phyloP scores from a whole-genome alignment of 2,113 vertebrate species.

The Boleophthalmus pectinirostris region DNA sequence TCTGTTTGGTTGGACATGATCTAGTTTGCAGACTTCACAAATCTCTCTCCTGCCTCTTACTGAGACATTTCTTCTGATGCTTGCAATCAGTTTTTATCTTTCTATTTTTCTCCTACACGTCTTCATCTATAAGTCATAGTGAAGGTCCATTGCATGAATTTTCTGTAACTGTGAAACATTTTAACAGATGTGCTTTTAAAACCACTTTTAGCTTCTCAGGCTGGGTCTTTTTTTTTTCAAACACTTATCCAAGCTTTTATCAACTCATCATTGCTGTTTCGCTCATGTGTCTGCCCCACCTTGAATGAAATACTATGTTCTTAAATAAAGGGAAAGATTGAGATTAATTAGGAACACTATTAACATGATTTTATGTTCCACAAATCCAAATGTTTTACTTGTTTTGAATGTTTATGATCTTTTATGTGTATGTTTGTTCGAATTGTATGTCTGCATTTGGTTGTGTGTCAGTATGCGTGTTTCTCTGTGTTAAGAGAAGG shows the following conservation, averaged over 20 bases:
- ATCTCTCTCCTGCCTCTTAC: constrained; percentile 13
- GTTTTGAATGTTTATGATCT: constrained; percentile 51
- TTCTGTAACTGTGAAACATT: constrained; percentile 50
- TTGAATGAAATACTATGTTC: constrained; percentile 5
- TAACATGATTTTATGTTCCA: constrained; percentile 52
- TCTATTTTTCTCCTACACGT: constrained; percentile 11
- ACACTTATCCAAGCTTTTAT: constrained; percentile 14
- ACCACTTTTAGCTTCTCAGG: constrained; percentile 25
- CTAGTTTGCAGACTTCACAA: neutral
- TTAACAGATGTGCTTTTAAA: constrained; percentile 49
- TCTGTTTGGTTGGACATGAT: constrained; percentile 46
- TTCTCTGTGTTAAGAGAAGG: constrained; percentile 41
- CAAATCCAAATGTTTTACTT: constrained; percentile 17
- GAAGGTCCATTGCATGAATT: constrained; percentile 24
- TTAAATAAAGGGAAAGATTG: constrained; percentile 63
- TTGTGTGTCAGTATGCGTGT: constrained; percentile 15
- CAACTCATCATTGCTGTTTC: constrained; percentile 20
- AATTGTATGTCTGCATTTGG: constrained; percentile 34
- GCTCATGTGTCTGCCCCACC: constrained; percentile 19
- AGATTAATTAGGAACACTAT: constrained; percentile 45
- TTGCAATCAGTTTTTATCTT: neutral
- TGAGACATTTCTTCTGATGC: neutral
- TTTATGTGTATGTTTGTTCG: constrained; percentile 35
- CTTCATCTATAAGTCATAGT: constrained; percentile 17
- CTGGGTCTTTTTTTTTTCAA: neutral